Base-by-base conservation (phyloP, 2,113 vertebrate genomes). In the Steatornis caripensis region DNA sequence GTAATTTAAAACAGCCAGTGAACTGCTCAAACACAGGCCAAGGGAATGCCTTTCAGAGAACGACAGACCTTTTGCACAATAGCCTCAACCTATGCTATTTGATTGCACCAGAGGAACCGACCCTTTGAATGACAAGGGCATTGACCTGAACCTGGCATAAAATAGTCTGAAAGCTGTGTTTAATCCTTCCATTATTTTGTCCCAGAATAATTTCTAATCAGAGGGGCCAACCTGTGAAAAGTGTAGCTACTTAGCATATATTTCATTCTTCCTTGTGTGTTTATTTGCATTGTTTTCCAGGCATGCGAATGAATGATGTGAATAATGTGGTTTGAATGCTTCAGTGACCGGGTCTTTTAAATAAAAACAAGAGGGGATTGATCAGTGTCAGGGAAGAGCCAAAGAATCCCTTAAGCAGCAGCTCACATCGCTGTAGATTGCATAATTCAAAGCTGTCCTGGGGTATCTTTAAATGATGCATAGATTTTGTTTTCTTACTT, bases 401-500 rank as follows among this genome's bases (percentile, higher is more conserved):
- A 90, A 96, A 81, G 93, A 96, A 95, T 96, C 94, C 82, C 97
- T 97, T 97, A 97, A 97, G 94, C 82, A 95, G 96, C 91, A 97
- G 97, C 97, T 98, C 94, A 69, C 85, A 81, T 92, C 77, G 97
- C 90, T 95, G 48, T 64, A 89, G 81, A 65, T 93, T 98, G 97
- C 97, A 98, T 98, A 97, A 98, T 98, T 98, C 97, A 98, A 97
- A 91, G 92, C 94, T 96, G 84, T 97, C 97, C 97, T 96, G 95
- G 94, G 97, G 97, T 97, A 97, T 82, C 91, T 92, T 96, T 98
- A 98, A 98, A 98, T 97, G 97, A 98, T 98, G 98, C 96, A 98
- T 97, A 95, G 84, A 93, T 97, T 97, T 98, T 98, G 94, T 98
- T 98, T 98, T 96, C 96, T 95, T 97, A 78, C 89, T 95, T 95